Base-by-base conservation (phyloP, 2,888 invertebrate species). In the Harmothoe impar region DNA sequence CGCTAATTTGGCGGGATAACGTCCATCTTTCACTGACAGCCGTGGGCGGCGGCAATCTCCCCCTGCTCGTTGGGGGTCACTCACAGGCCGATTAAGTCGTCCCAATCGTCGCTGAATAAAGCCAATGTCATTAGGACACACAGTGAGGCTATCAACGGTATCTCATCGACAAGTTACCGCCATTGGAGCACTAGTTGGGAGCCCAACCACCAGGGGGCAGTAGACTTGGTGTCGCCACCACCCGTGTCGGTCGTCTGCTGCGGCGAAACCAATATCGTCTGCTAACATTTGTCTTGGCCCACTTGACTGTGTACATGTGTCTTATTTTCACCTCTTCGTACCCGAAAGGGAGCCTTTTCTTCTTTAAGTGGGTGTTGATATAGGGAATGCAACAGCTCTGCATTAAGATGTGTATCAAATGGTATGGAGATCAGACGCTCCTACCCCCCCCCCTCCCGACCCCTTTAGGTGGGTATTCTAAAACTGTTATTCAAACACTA, bases 141-240 rank as follows among this genome's bases (percentile, higher is more conserved):
- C 33, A 15, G 33, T 23, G 23, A 20, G 84, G 84, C 51, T 84
- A 84, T 84, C 84, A 25, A 17, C 23, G 23, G 84, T 84, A 29
- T 84, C 51, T 84, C 84, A 84, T 84, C 84, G 1, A 51, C 84
- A 35, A n/a, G 43, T 23, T 25, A 23, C 23, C 43, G 43, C 43
- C 84, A 43, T 12, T 35, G n/a, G 84, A 84, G 51, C 84, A 51
- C 84, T 84, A 84, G 84, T 84, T 84, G 25, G 0, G 84, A 84
- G 84, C 25, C 17, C 3, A 15, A 51, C 43, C 51, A 84, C 84
- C 51, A 84, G 84, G 25, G 84, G 84, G 84, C 84, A 84, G 84
- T 84, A 84, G 84, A 84, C 84, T 7, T 29, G 35, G 43, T 7
- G 84, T 43, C 84, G 84, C 84, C 84, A 84, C 84, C 84, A 84